phyloP scores from a whole-genome alignment of 2,113 vertebrate genomes.

The Neolamprologus tretocephalus region DNA sequence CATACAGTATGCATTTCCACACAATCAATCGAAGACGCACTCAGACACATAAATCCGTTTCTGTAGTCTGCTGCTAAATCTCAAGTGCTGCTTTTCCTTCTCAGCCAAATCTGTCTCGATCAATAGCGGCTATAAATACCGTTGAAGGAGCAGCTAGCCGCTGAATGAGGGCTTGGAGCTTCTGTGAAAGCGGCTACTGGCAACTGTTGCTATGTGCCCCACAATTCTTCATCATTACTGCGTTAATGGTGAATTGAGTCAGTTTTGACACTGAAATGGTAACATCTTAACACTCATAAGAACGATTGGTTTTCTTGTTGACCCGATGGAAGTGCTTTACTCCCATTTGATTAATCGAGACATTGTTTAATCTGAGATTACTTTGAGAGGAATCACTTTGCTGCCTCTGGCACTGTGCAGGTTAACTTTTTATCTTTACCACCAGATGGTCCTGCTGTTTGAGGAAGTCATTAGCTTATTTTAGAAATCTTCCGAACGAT shows the following conservation, averaged over 20 bases:
- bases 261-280: background rate
- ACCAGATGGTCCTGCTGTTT: slow-evolving; percentile 11
- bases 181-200: slow-evolving; percentile 34
- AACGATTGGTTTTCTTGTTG: background rate
- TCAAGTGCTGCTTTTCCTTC: slow-evolving; percentile 48
- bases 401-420: background rate
- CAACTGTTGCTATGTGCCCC: slow-evolving; percentile 32
- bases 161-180: slow-evolving; percentile 47
- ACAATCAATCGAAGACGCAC: background rate
- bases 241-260: background rate
- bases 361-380: background rate
- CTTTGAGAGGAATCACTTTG: background rate
- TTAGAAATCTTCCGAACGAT: background rate
- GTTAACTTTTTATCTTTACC: slow-evolving; percentile 10
- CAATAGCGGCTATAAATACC: slow-evolving; percentile 72
- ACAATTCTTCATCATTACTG: slow-evolving; percentile 1
- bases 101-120: slow-evolving; percentile 56
- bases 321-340: background rate
- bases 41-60: background rate
- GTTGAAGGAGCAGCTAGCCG: slow-evolving; percentile 42
- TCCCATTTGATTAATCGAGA: background rate
- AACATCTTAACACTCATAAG: background rate
- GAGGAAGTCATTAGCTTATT: slow-evolving; percentile 1
- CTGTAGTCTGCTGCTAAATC: slow-evolving; percentile 30
- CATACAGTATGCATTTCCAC: background rate